These are phyloP conservation scores for Heliconius aoede DNA, from an alignment of 2,888 invertebrate species.

Conservation along the genomic window DNA sequence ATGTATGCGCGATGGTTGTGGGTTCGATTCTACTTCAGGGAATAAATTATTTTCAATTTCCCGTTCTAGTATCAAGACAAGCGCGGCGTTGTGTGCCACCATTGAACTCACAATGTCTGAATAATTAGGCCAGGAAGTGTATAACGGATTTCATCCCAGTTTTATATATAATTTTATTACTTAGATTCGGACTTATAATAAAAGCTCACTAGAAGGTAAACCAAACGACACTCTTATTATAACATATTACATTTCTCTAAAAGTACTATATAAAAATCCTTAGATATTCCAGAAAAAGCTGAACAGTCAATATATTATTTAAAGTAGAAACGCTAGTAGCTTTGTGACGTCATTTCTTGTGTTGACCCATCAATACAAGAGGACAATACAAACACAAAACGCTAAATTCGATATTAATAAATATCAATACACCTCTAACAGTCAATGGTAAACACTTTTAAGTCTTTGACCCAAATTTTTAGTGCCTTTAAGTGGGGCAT, in stretches of 20 bases:
- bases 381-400: not conserved
- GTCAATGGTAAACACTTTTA: constrained; percentile 61
- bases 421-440: constrained; percentile 49
- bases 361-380: not conserved
- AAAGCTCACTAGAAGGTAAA: not conserved
- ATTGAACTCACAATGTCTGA: no score
- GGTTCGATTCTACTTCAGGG: not conserved
- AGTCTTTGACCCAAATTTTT: constrained; percentile 70
- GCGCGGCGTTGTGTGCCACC: no score
- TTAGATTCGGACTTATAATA: not conserved
- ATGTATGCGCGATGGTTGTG: not conserved
- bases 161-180: no score
- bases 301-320: no score
- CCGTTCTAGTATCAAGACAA: no score
- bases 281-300: no score
- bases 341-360: not conserved
- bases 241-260: no score
- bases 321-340: not conserved
- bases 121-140: no score
- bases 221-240: no score
- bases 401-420: constrained; percentile 19
- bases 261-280: no score
- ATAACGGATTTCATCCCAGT: no score
- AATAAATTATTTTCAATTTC: no score
- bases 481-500: constrained; percentile 59